Evolutionary conservation across 2,888 invertebrate species (phyloP).

Genomic region (Schrankia costaestrigalis): DNA sequence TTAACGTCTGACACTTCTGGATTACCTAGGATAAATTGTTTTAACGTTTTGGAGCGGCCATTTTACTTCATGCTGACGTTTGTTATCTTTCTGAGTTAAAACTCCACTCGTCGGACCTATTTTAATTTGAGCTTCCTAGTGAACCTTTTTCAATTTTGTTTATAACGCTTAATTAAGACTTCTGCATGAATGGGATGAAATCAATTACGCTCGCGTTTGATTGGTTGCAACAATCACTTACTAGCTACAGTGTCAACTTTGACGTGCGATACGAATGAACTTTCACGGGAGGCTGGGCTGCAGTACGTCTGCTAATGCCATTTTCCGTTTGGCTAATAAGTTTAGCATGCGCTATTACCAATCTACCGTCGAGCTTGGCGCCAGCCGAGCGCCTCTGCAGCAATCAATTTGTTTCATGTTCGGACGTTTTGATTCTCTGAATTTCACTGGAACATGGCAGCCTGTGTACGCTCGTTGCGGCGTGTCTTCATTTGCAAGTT

Average conservation of each 20-base stretch:
- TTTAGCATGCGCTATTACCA: slow-evolving; percentile 79
- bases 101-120: slow-evolving; percentile 42
- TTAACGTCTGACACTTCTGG: slow-evolving; percentile 76
- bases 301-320: slow-evolving; percentile 72
- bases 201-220: slow-evolving; percentile 66
- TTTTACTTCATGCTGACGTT: slow-evolving; percentile 62
- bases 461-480: slow-evolving; percentile 57
- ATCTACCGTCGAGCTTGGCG: slow-evolving; percentile 68
- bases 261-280: slow-evolving; percentile 69
- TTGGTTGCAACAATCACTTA: slow-evolving; percentile 77
- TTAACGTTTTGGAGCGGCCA: slow-evolving; percentile 67
- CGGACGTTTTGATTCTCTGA: slow-evolving; percentile 73
- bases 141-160: slow-evolving; percentile 47
- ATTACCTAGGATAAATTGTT: slow-evolving; percentile 79
- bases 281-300: slow-evolving; percentile 57
- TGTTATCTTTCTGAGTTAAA: slow-evolving; percentile 69
- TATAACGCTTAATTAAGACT: slow-evolving; percentile 49
- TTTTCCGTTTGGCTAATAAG: slow-evolving; percentile 80
- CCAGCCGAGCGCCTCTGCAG: slow-evolving; percentile 60
- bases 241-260: slow-evolving; percentile 67
- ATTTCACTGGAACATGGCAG: slow-evolving; percentile 56
- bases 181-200: slow-evolving; percentile 41
- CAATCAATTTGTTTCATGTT: slow-evolving; percentile 78
- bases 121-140: slow-evolving; percentile 40
- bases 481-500: slow-evolving; percentile 67